These are phyloP conservation scores for Yasuhikotakia modesta DNA, from an alignment of 2,797 vertebrate genomes.

Conservation along the genomic window DNA sequence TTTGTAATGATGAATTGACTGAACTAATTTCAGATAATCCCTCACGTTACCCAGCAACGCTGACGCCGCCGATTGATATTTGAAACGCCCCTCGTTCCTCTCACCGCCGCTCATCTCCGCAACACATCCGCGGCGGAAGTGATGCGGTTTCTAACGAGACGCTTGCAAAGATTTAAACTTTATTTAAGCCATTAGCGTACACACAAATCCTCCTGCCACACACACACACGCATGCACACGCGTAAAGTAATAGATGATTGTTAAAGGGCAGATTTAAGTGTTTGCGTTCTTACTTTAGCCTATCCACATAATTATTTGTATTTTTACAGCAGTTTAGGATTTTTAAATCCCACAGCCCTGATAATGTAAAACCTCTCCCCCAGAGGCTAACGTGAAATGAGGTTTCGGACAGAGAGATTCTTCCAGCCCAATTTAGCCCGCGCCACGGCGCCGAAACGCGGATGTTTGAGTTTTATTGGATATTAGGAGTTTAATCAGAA, in stretches of 20 bases:
- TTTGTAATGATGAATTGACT: constrained; percentile 78
- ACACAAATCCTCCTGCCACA: constrained; percentile 35
- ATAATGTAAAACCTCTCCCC: constrained; percentile 68
- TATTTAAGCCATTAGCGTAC: constrained; percentile 45
- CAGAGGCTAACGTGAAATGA: constrained; percentile 50
- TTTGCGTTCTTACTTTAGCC: constrained; percentile 39
- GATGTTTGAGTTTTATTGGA: constrained; percentile 40
- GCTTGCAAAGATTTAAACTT: constrained; percentile 70
- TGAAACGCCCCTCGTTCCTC: constrained; percentile 65
- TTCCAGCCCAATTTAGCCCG: constrained; percentile 45
- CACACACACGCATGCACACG: constrained; percentile 42
- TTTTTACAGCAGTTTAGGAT: constrained; percentile 68
- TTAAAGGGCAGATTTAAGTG: constrained; percentile 48
- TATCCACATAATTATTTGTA: constrained; percentile 63
- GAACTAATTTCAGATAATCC: constrained; percentile 80
- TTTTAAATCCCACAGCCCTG: constrained; percentile 67
- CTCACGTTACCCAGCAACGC: constrained; percentile 63
- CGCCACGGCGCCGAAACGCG: constrained; percentile 27
- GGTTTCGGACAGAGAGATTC: constrained; percentile 44
- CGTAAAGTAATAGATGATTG: constrained; percentile 48
- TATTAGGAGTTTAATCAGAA: constrained; percentile 55
- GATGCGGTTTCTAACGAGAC: constrained; percentile 64
- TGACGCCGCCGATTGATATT: constrained; percentile 70
- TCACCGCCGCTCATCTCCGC: constrained; percentile 64
- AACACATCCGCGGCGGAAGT: constrained; percentile 45